phyloP scores from a whole-genome alignment of 2,113 vertebrate genomes.

The Arothron firmamentum region DNA sequence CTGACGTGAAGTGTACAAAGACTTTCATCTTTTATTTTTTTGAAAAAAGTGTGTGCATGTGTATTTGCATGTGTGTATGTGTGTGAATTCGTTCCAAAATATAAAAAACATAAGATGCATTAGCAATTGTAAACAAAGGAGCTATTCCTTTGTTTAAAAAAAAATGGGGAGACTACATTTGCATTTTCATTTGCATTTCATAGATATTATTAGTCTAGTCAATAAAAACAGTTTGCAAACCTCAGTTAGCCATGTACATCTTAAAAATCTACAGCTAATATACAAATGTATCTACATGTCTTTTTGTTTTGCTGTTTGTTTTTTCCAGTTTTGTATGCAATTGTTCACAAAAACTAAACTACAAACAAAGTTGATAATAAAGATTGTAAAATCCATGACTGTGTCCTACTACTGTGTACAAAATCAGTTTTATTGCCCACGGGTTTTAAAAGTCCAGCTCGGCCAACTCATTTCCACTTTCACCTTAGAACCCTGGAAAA shows the following conservation, averaged over 20 bases:
- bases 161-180: constrained; percentile 38
- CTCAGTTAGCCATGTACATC: constrained; percentile 63
- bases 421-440: too few species aligned
- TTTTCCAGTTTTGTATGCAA: constrained; percentile 56
- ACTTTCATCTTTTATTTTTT: constrained; percentile 28
- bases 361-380: constrained; percentile 8
- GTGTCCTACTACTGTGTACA: neutral
- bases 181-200: constrained; percentile 20
- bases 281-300: constrained; percentile 69
- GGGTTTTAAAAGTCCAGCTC: too few species aligned
- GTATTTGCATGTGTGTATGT: too few species aligned
- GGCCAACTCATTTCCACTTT: too few species aligned
- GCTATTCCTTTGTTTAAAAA: constrained; percentile 25
- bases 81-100: neutral
- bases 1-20: constrained; percentile 1
- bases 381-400: constrained; percentile 16
- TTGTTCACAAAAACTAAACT: constrained; percentile 19
- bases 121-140: constrained; percentile 52
- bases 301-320: constrained; percentile 72
- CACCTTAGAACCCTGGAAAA: neutral
- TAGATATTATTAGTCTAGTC: constrained; percentile 28
- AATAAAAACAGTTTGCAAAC: constrained; percentile 46
- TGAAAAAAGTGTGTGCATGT: constrained; percentile 15
- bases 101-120: constrained; percentile 17
- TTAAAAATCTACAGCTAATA: constrained; percentile 77